A percentile compares a stretch with the other conserved stretches of the same genome.
phyloP scores from a whole-genome alignment of 2,888 invertebrate genomes.

The Leucania comma region DNA sequence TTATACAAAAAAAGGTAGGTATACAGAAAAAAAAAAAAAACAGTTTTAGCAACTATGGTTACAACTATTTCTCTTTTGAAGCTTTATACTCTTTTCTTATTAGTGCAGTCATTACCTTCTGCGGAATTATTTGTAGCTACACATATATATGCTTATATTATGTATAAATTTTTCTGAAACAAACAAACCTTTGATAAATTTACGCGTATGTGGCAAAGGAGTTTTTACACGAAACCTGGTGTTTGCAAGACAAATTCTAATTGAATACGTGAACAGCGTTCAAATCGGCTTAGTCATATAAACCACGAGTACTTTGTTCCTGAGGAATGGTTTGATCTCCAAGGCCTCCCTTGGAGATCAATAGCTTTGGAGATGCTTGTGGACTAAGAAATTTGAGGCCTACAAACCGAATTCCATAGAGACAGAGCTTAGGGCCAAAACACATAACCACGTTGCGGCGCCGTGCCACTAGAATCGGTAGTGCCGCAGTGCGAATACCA shows the following conservation, averaged over 20 bases:
- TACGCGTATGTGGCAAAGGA: constrained; percentile 35
- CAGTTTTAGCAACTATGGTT: too few species aligned
- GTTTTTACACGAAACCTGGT: constrained; percentile 36
- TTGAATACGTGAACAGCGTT: constrained; percentile 59
- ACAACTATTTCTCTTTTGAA: too few species aligned
- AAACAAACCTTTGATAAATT: constrained; percentile 44
- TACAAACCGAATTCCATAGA: constrained; percentile 6
- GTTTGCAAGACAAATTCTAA: constrained; percentile 63
- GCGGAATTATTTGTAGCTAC: not conserved
- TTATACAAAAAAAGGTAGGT: too few species aligned
- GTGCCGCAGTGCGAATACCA: too few species aligned
- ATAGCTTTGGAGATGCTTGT: constrained; percentile 13
- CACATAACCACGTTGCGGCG: too few species aligned
- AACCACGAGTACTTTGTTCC: constrained; percentile 24
- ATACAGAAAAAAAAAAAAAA: too few species aligned
- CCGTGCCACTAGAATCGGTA: too few species aligned
- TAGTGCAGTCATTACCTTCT: not conserved
- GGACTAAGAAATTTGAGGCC: not conserved
- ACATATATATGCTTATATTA: not conserved
- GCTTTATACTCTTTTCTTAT: too few species aligned
- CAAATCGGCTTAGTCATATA: constrained; percentile 27
- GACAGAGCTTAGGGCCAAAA: not conserved
- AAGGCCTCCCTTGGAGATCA: too few species aligned
- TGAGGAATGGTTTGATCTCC: constrained; percentile 30
- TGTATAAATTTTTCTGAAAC: constrained; percentile 5